Evolutionary conservation across 2,797 vertebrate species (phyloP), one percentile per base, ranked within the genome.

Genomic region (Malurus splendens): DNA sequence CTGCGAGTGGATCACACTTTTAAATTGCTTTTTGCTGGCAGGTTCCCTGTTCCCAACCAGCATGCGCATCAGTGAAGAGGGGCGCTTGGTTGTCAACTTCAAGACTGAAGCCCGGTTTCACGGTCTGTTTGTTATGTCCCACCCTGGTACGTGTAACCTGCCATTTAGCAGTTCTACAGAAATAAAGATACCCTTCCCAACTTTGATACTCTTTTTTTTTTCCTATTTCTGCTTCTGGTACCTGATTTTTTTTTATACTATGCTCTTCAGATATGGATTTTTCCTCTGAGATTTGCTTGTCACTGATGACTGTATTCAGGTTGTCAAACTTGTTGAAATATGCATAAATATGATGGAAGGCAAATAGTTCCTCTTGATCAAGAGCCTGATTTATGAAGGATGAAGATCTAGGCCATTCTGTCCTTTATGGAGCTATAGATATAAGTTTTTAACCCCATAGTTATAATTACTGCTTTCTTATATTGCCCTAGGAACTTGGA

Each of bases 41-140:
- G 99, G 99, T 68, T 98, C 98, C 1, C 96, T 99, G 57, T 99
- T 98, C 90, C 99, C 99, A 1, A 99, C 98, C 55, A 99, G 99
- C 95, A 99, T 99, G 98, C 97, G 98, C 5, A 98, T 99, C 52
- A 98, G 97, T 17, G 98, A 98, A 12, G 98, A 99, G 75, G 99
- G 99, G 2, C 98, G 98, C 50, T 89, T 99, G 95, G 98, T 98
- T 17, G 99, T 99, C 30, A 98, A 99, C 95, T 99, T 99, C 95
- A 98, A 98, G 90, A 99, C 98, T 4, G 98, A 98, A 94, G 98
- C 98, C 72, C 98, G 98, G 18, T 99, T 99, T 95, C 98, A 98
- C 41, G 99, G 99, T 44, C 93, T 99, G 27, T 99, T 99, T 94
- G 97, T 99, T 51, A 97, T 98, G 82, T 98, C 98, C 28, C 98